Evolutionary conservation across 2,113 vertebrate genomes (phyloP).

Genomic region (Paramormyrops kingsleyae): DNA sequence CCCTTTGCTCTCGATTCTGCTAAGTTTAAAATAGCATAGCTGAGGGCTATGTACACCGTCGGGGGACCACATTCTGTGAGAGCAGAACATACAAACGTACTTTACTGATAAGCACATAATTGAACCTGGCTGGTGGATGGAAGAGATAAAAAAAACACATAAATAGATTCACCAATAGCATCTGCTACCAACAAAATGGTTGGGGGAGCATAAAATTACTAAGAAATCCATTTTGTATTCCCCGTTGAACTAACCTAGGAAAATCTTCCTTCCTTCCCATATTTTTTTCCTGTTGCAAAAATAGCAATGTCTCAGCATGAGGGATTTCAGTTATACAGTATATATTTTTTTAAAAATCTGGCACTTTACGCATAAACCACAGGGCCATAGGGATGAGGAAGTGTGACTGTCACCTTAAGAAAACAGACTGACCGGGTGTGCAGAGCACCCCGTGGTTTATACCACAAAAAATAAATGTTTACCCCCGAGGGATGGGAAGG

Average conservation of each 20-base stretch:
- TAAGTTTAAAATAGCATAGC: background rate
- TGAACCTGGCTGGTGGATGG: background rate
- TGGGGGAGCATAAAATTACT: background rate
- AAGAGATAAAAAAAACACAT: background rate
- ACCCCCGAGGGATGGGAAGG: background rate
- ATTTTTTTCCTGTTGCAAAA: background rate
- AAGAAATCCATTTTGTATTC: background rate
- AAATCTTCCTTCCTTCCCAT: background rate
- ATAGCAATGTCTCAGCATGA: background rate
- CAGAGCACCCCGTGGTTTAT: background rate
- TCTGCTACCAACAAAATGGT: background rate
- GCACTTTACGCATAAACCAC: background rate
- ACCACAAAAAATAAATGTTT: background rate
- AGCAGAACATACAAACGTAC: background rate
- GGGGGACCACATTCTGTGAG: background rate
- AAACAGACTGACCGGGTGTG: background rate
- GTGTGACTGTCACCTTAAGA: conserved; percentile 4
- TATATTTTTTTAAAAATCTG: too few relatives aligned
- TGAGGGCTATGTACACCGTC: background rate
- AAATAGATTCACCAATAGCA: background rate
- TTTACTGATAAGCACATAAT: background rate
- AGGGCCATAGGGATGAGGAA: background rate
- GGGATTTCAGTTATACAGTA: background rate
- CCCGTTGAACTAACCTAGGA: background rate
- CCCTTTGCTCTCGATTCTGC: background rate